Evolutionary conservation across 2,113 vertebrate genomes (phyloP), one percentile per base, ranked within the genome.

Genomic region (Tragulus kanchil): DNA sequence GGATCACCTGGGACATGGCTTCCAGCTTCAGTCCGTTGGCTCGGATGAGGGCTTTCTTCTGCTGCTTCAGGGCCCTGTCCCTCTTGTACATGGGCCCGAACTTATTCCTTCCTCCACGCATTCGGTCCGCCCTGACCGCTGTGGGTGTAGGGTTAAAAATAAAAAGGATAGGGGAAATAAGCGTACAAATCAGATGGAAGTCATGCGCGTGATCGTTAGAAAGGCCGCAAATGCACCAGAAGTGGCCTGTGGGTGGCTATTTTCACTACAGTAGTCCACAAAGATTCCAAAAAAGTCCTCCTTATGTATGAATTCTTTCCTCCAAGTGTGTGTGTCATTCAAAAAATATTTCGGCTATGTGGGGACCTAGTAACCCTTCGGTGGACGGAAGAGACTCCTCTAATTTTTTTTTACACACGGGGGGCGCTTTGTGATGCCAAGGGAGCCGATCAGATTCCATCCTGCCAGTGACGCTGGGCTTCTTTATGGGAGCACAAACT

Each of bases 1-100:
- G 99, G 98, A 99, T 99, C 98, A 99, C 99, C 98, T 99, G 99
- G 97, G 99, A 99, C 99, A 99, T 99, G 98, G 99, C 99, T 98
- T 99, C 99, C 56, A 99, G 98, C 98, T 99, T 99, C 75, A 99
- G 99, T 98, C 99, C 99, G 19, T 99, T 99, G 28, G 99, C 99
- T 96, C 99, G 99, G 97, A 99, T 99, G 95, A 99, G 99, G 6
- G 99, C 99, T 98, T 99, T 99, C 97, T 99, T 99, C 98, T 99
- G 99, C 96, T 99, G 99, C 98, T 99, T 99, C 86, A 99, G 85
- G 58, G 99, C 99, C 84, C 99, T 99, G 98, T 99, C 99, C 92
- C 99, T 99, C 99, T 99, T 99, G 99, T 99, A 99, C 99, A 99
- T 99, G 28, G 99, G 99, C 98, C 99, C 99, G 64, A 99, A 99